Conservation (phyloP, 2,797 vertebrate species). For the Salarias fasciatus region DNA sequence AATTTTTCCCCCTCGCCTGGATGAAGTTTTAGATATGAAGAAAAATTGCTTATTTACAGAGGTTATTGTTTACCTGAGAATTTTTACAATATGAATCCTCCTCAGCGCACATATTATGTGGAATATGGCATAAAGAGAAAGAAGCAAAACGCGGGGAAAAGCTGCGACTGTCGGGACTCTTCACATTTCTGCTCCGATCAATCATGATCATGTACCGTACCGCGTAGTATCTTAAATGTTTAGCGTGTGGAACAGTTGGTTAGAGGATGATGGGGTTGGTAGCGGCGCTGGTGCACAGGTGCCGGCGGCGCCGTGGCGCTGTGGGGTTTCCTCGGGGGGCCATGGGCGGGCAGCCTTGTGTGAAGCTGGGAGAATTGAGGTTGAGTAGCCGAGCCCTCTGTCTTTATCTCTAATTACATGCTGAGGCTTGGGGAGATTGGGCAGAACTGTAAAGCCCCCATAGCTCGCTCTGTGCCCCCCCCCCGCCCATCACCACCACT, state of each 20-base stretch:
- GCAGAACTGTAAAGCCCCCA: slow-evolving; percentile 66
- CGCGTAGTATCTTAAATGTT: slow-evolving; percentile 19
- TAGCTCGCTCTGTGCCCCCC: slow-evolving; percentile 38
- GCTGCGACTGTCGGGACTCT: slow-evolving; percentile 25
- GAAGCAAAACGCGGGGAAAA: slow-evolving; percentile 2
- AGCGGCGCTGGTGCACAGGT: no score
- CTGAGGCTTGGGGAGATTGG: slow-evolving; percentile 70
- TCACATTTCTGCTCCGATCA: slow-evolving; percentile 38
- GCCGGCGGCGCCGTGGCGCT: slow-evolving; percentile 7
- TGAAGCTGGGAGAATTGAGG: slow-evolving; percentile 75
- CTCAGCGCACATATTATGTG: no score
- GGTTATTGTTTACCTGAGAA: slow-evolving; percentile 72
- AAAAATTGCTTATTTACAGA: slow-evolving; percentile 67
- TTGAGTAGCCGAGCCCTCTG: slow-evolving; percentile 74
- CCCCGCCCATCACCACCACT: no score
- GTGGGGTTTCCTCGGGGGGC: slow-evolving; percentile 51
- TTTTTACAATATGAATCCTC: no score
- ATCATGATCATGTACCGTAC: slow-evolving; percentile 28
- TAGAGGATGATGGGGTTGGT: slow-evolving; percentile 21
- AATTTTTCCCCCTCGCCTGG: slow-evolving; percentile 34
- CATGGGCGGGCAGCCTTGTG: slow-evolving; percentile 66
- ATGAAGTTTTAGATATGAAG: slow-evolving; percentile 75
- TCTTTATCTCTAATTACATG: slow-evolving; percentile 82
- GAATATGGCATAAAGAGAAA: slow-evolving; percentile 8
- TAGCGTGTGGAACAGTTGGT: slow-evolving; percentile 34